A percentile compares a stretch with the other conserved stretches of the same genome.
Evolutionary conservation across 2,888 invertebrate species (phyloP).

Genomic region (Diplolepis rosae): DNA sequence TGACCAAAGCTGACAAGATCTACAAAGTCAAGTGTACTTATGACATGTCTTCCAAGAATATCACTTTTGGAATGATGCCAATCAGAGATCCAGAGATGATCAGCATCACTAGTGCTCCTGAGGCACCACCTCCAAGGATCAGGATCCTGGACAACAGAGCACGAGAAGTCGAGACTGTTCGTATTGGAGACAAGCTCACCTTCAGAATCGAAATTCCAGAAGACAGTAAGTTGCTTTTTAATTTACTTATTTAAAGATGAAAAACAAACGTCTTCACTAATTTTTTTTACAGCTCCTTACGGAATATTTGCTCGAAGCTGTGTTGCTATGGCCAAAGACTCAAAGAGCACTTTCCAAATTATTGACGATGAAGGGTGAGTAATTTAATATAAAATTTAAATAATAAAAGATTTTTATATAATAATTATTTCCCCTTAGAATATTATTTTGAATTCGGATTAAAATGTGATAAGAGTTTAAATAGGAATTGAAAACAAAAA

Average conservation of each 20-base stretch:
- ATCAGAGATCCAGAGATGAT: constrained; percentile 97
- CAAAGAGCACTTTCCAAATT: constrained; percentile 96
- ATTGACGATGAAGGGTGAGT: constrained; percentile 93
- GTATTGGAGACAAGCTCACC: constrained; percentile 94
- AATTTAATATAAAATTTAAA: background rate
- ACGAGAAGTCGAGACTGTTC: constrained; percentile 93
- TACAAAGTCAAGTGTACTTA: constrained; percentile 97
- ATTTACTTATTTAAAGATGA: background rate
- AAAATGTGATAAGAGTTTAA: no score
- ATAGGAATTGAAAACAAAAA: no score
- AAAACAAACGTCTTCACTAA: background rate
- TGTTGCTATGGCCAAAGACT: constrained; percentile 97
- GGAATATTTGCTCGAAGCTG: constrained; percentile 97
- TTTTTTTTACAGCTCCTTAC: constrained; percentile 85
- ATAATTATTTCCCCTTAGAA: no score
- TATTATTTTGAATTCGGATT: no score
- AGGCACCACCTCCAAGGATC: constrained; percentile 95
- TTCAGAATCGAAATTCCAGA: constrained; percentile 97
- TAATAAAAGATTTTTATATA: no score
- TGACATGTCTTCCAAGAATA: constrained; percentile 96
- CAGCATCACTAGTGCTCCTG: constrained; percentile 95
- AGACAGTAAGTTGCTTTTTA: constrained; percentile 83
- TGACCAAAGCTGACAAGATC: constrained; percentile 97
- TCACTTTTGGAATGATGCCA: constrained; percentile 98
- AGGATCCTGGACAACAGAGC: constrained; percentile 90